Evolutionary conservation across 2,888 invertebrate genomes (phyloP).

Genomic region (Orthosia gracilis): DNA sequence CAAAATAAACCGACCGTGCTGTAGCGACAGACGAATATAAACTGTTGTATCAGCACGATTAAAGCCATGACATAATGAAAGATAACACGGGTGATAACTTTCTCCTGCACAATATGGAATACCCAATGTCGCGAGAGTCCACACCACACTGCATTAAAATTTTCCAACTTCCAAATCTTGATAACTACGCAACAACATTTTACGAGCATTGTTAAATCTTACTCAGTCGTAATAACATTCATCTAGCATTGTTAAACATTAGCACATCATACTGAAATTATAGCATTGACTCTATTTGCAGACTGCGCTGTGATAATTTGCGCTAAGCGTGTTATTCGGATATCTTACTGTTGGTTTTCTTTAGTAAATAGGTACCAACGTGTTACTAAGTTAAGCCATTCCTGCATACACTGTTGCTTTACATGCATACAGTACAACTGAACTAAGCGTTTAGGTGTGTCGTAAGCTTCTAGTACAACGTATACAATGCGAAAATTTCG

Average conservation of each 20-base stretch:
- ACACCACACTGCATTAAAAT: background rate
- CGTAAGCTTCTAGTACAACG: slow-evolving; percentile 53
- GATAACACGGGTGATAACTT: slow-evolving; percentile 39
- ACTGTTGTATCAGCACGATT: slow-evolving; percentile 75
- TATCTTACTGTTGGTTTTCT: slow-evolving; percentile 32
- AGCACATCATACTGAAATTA: slow-evolving; percentile 38
- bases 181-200: background rate
- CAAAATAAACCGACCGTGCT: slow-evolving; percentile 83
- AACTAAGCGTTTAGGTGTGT: slow-evolving; percentile 55
- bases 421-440: slow-evolving; percentile 47
- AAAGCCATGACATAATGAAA: slow-evolving; percentile 78
- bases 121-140: background rate
- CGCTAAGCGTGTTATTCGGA: slow-evolving; percentile 36
- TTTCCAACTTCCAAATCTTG: slow-evolving; percentile 11
- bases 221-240: slow-evolving; percentile 18
- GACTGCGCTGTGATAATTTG: slow-evolving; percentile 52
- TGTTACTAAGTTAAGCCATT: slow-evolving; percentile 32
- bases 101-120: slow-evolving; percentile 25
- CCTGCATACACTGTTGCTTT: slow-evolving; percentile 48
- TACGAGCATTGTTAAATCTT: slow-evolving; percentile 8
- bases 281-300: slow-evolving; percentile 46
- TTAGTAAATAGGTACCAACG: slow-evolving; percentile 26
- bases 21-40: slow-evolving; percentile 81
- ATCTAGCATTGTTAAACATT: slow-evolving; percentile 25
- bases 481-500: slow-evolving; percentile 60